Evolutionary conservation across 2,888 invertebrate species (phyloP).

Genomic region (Polymixis flavicincta): DNA sequence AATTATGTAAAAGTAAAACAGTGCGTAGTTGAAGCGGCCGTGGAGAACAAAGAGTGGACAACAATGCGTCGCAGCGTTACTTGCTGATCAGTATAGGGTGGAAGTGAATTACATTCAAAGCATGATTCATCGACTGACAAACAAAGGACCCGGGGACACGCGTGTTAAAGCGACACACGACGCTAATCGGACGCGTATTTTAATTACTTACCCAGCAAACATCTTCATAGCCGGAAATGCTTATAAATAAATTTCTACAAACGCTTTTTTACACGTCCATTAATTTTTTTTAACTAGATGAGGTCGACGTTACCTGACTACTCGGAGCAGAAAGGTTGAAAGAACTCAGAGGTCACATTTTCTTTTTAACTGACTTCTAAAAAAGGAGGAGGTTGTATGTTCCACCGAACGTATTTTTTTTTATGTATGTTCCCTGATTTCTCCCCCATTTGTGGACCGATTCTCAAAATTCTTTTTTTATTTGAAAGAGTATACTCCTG

Average conservation of each 20-base stretch:
- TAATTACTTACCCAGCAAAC: slow-evolving; percentile 35
- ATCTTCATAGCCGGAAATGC: slow-evolving; percentile 47
- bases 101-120: slow-evolving; percentile 61
- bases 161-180: slow-evolving; percentile 31
- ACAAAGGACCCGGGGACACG: slow-evolving; percentile 68
- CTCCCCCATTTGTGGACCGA: no score
- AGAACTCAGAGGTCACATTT: no score
- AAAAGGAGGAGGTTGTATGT: no score
- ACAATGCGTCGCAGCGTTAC: slow-evolving; percentile 63
- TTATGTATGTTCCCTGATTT: no score
- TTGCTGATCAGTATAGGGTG: slow-evolving; percentile 64
- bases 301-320: no score
- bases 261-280: no score
- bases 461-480: no score
- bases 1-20: slow-evolving; percentile 46
- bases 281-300: no score
- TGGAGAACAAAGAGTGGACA: slow-evolving; percentile 55
- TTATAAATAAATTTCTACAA: slow-evolving; percentile 20
- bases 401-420: no score
- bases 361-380: no score
- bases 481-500: no score
- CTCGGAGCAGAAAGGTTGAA: no score
- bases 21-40: slow-evolving; percentile 37
- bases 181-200: slow-evolving; percentile 42
- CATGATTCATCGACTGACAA: slow-evolving; percentile 72